These are phyloP conservation scores for Selenia dentaria DNA, from an alignment of 2,888 invertebrate genomes.

Conservation along the genomic window DNA sequence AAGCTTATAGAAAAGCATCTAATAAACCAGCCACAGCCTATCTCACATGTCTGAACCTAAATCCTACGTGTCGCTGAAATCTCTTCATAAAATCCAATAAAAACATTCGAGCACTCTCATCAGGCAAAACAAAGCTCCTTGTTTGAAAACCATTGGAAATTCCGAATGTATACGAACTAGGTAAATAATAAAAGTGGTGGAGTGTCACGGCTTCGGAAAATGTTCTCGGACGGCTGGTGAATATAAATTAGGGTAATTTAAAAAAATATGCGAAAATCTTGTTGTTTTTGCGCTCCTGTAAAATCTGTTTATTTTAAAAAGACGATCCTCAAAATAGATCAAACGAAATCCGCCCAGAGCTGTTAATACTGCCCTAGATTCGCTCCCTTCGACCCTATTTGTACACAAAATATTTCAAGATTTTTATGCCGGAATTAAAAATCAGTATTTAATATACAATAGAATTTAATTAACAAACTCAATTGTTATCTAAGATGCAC, in stretches of 20 bases:
- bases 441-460: too few species aligned
- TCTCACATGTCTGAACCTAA: slow-evolving; percentile 8
- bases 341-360: too few species aligned
- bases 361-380: too few species aligned
- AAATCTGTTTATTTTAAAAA: too few species aligned
- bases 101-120: slow-evolving; percentile 34
- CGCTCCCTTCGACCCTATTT: too few species aligned
- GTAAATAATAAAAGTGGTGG: slow-evolving; percentile 61
- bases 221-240: slow-evolving; percentile 51
- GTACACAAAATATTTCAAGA: too few species aligned
- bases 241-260: slow-evolving; percentile 61
- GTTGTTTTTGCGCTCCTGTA: neutral
- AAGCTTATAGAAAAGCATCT: slow-evolving; percentile 4
- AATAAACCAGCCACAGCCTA: neutral
- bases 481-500: too few species aligned
- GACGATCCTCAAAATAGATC: too few species aligned
- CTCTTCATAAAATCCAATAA: slow-evolving; percentile 39
- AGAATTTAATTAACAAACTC: too few species aligned
- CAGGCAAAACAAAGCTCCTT: slow-evolving; percentile 37
- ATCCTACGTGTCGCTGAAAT: slow-evolving; percentile 24
- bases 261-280: slow-evolving; percentile 31
- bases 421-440: too few species aligned
- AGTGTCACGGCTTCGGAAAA: slow-evolving; percentile 46
- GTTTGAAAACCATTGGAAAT: slow-evolving; percentile 47
- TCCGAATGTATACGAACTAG: slow-evolving; percentile 43